A percentile compares a stretch with the other conserved stretches of the same genome.
Conservation (phyloP, 2,888 invertebrate genomes). For the Cosmorhoe ocellata region DNA sequence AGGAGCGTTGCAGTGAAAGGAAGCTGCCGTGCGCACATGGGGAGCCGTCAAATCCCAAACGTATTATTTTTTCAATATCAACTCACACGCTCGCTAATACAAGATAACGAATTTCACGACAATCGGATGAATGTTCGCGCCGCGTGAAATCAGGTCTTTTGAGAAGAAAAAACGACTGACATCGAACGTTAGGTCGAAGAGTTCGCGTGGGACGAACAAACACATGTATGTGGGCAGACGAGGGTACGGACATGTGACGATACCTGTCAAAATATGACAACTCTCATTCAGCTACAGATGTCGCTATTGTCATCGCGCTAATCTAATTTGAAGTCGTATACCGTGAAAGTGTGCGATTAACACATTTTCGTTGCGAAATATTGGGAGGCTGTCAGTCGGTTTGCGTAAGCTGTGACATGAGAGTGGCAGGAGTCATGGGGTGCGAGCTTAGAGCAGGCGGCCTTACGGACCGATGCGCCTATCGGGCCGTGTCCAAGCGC, state of each 20-base stretch:
- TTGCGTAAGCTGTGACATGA: constrained; percentile 82
- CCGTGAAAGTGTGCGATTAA: constrained; percentile 81
- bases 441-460: constrained; percentile 52
- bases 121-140: constrained; percentile 80
- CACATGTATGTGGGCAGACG: constrained; percentile 80
- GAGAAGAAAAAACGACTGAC: constrained; percentile 62
- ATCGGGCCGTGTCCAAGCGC: constrained; percentile 27
- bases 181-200: constrained; percentile 48
- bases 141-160: constrained; percentile 80
- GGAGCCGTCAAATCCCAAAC: constrained; percentile 78
- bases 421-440: constrained; percentile 74
- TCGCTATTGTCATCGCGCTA: constrained; percentile 74
- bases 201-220: constrained; percentile 62
- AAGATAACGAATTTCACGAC: constrained; percentile 78
- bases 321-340: constrained; percentile 76
- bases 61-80: constrained; percentile 81
- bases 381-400: constrained; percentile 77
- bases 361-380: constrained; percentile 81
- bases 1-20: constrained; percentile 70
- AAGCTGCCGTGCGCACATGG: constrained; percentile 79
- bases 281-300: constrained; percentile 75
- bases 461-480: constrained; percentile 29
- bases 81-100: constrained; percentile 71
- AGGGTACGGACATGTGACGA: constrained; percentile 69
- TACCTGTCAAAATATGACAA: constrained; percentile 82